Base-by-base conservation (phyloP, 2,888 invertebrate species). In the Bombylius major region DNA sequence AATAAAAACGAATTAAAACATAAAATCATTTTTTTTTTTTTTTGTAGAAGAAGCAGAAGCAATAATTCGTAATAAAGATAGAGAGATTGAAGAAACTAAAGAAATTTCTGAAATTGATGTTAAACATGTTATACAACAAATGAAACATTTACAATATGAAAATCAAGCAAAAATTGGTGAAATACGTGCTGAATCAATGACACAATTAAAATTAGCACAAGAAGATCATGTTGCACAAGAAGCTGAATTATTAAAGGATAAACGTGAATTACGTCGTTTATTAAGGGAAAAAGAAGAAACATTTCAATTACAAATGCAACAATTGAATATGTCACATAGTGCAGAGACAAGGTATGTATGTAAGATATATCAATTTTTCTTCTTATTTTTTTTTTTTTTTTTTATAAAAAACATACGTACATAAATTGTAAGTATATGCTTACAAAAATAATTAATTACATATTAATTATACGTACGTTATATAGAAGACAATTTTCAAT, bases 91-190 rank as follows among this genome's bases (percentile, higher is more conserved):
- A 75, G 88, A 93, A 72, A 79, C 86, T 0, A 84, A 87, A 63
- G 92, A 93, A 69, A 82, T 87, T 65, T 91, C 94, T 68, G 91
- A 94, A 68, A 83, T 84, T 39, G 87, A 94, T 66, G 78, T 94
- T 39, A 90, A 90, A 76, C 84, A 89, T 55, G 89, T 89, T 66
- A 89, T 90, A 67, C 94, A 95, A 69, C 94, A 91, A 77, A 89
- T 94, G 58, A 95, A 95, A 68, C 91, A 93, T 76, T 76, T 95
- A 48, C 85, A 92, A 71, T 94, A 90, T 73, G 94, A 95, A 68
- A 93, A 94, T 67, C 88, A 91, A 68, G 86, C 86, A 57, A 84
- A 87, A 67, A 79, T 89, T 56, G 86, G 91, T 0, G 89, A 92
- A 67, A 78, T 88, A 54, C 86, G 90, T 67, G 90, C 91, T 12